Evolutionary conservation across 2,113 vertebrate genomes (phyloP), one percentile per base, ranked within the genome.

Genomic region (Misgurnus mizolepis): DNA sequence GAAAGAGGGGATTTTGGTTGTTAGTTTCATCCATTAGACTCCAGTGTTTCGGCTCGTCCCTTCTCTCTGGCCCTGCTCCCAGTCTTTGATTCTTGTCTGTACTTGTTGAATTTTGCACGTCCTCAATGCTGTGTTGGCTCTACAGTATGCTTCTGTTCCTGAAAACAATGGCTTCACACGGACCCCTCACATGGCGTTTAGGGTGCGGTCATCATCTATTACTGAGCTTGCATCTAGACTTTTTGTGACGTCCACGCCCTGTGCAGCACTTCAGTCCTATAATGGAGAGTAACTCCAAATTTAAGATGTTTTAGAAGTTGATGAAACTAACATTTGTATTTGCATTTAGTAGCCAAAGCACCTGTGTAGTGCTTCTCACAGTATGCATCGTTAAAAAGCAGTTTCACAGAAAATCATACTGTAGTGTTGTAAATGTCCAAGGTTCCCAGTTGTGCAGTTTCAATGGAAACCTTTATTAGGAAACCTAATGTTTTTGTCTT

Each of bases 161-260:
- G 55, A 56, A 64, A 80, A 85, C 84, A 88, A 85, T 86, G 79
- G 18, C 45, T 81, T 82, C 78, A 76, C 47, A 84, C 17, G 74
- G 58, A 15, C 22, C 68, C 39, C n/a, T 76, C 61, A 15, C 50
- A 53, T 53, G 50, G 27, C 15, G 80, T 47, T 67, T 65, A 84
- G 78, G 87, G 80, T 75, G 85, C 79, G 68, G 45, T 79, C 49
- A 9, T 65, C 5, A 39, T 47, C 55, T 43, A 61, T 85, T 79
- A 81, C 79, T 60, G 62, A 47, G 18, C 66, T 77, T 18, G 15
- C 58, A 71, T 80, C 55, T 39, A 18, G 66, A 12, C 55, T 41
- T 64, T 6, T 47, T 68, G 27, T 80, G 79, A 84, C 61, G 50
- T 41, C 67, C 76, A 17, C 49, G 62, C 79, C 70, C 60, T 74